Base-by-base conservation (phyloP, 2,888 invertebrate genomes). In the Dorcus hopei region DNA sequence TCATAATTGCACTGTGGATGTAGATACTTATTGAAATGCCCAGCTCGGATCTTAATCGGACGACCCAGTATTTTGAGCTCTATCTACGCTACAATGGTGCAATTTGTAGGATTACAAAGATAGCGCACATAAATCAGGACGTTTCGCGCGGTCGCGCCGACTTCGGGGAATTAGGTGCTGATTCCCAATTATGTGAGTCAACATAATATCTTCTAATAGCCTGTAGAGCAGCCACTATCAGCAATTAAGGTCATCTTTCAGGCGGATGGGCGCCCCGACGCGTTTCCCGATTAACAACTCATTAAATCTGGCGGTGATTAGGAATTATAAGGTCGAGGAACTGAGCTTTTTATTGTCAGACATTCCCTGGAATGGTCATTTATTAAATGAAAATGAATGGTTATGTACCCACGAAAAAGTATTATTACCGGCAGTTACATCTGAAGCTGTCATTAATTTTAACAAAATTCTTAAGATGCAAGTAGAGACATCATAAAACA, bases 141-240 rank as follows among this genome's bases (percentile, higher is more conserved):
- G 61, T 61, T 65, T 61, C 60, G 59, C 58, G 60, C 49, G 57
- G 38, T 56, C 33, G 53, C 59, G 52, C 62, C 61, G 59, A 61
- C 63, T 55, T 57, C 57, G 57, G 59, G 61, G 67, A 62, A 65
- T 65, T 65, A 62, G 64, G 64, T 61, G 65, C 65, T 67, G 67
- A 67, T 64, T 63, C 61, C 62, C 64, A 61, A 67, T 66, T 67
- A 67, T 67, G 64, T 63, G 65, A 67, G 61, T 66, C 65, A 64
- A 67, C 65, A 66, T 63, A 63, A 67, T 67, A 67, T 67, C 67
- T 67, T 61, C 61, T 67, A 67, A 67, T 67, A 65, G 67, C 64
- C 61, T 63, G 65, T 67, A 64, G 63, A 64, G 61, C 64, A 57
- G 59, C 65, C 61, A 62, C 64, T 67, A 65, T 65, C 64, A 61